phyloP scores from a whole-genome alignment of 92 coral and sea anemone genomes.

The Heteractis magnifica region DNA sequence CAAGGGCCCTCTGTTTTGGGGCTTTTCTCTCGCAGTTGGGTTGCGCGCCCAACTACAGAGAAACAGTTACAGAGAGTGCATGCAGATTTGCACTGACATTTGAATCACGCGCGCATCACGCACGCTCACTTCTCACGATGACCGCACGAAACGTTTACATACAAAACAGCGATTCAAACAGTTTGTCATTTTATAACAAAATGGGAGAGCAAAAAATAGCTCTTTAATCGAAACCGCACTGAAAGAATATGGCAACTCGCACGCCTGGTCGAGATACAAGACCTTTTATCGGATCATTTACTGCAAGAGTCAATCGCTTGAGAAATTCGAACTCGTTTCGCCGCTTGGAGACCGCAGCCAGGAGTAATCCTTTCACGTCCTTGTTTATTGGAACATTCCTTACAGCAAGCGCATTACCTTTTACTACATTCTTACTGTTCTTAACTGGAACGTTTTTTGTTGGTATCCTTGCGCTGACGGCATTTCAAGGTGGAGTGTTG shows the following conservation, averaged over 20 bases:
- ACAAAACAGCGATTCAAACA: neutral
- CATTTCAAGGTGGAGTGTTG: constrained; percentile 41
- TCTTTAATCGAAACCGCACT: neutral
- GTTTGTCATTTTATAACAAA: neutral
- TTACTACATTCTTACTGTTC: constrained; percentile 17
- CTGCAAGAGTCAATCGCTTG: neutral
- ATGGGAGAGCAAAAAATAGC: neutral
- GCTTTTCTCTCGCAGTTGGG: too few relatives aligned
- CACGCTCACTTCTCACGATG: neutral
- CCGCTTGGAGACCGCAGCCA: constrained; percentile 4
- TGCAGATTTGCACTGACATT: neutral
- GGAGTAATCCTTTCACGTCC: constrained; percentile 25
- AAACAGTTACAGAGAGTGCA: neutral
- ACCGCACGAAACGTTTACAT: neutral
- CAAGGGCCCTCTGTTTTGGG: too few relatives aligned
- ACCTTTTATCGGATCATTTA: neutral
- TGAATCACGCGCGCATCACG: neutral
- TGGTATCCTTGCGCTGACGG: constrained; percentile 12
- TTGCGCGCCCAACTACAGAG: neutral
- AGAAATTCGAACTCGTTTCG: constrained; percentile 13
- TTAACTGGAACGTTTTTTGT: constrained; percentile 14
- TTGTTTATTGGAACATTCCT: constrained; percentile 36
- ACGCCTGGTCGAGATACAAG: neutral
- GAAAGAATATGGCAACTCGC: neutral
- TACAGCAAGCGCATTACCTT: constrained; percentile 36